Evolutionary conservation across 2,888 invertebrate species (phyloP).

Genomic region (Ceramica pisi): DNA sequence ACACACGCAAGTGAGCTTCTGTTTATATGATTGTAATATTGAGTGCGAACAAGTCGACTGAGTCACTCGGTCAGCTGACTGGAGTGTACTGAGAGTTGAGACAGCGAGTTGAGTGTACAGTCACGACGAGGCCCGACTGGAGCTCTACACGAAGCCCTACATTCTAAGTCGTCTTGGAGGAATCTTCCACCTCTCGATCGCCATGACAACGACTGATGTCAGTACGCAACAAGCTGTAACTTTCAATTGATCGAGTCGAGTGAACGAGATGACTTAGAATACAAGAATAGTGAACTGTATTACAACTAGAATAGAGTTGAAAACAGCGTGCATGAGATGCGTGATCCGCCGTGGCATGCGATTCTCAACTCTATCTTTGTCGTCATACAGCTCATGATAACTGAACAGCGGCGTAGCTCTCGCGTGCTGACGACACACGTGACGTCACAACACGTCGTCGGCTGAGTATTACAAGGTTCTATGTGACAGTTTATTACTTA

Average conservation of each 20-base stretch:
- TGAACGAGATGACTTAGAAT: background rate
- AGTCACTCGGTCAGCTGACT: background rate
- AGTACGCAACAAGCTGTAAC: background rate
- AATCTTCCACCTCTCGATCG: background rate
- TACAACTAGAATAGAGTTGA: too few relatives aligned
- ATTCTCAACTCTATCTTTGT: background rate
- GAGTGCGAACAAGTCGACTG: background rate
- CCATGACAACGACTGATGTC: background rate
- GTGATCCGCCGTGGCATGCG: background rate
- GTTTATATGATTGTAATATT: slow-evolving; percentile 60
- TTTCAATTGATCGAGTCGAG: background rate
- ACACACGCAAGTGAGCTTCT: slow-evolving; percentile 81
- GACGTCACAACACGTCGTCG: too few relatives aligned
- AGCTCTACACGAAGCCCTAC: background rate
- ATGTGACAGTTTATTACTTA: too few relatives aligned
- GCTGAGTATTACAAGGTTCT: too few relatives aligned
- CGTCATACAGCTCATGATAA: too few relatives aligned
- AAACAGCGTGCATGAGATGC: too few relatives aligned
- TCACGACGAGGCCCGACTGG: background rate
- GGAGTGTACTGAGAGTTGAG: background rate
- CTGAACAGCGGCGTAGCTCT: too few relatives aligned
- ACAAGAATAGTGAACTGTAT: background rate
- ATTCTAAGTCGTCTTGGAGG: background rate
- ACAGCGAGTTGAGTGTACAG: background rate
- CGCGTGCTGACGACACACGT: too few relatives aligned